A percentile compares a stretch with the other conserved stretches of the same genome.
phyloP scores from a whole-genome alignment of 2,113 vertebrate species.

The Sialia sialis region DNA sequence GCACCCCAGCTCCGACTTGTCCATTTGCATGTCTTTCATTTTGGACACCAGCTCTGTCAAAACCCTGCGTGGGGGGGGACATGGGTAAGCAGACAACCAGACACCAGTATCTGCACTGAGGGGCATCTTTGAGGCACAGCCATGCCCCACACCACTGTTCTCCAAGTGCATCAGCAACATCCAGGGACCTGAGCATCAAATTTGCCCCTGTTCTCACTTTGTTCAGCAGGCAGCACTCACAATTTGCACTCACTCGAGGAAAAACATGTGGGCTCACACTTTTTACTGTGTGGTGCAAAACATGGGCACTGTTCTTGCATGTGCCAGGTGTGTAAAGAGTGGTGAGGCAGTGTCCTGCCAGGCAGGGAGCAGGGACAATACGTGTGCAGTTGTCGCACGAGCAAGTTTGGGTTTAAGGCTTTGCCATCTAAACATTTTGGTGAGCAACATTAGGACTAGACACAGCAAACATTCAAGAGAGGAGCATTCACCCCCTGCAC shows the following conservation, averaged over 20 bases:
- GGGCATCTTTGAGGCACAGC: not conserved
- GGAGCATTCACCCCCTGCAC: not conserved
- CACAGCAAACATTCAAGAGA: not conserved
- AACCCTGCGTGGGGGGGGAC: constrained; percentile 72
- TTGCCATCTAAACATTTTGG: not conserved
- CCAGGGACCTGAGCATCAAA: not conserved
- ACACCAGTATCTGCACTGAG: not conserved
- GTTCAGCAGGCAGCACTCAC: not conserved
- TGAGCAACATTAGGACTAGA: not conserved
- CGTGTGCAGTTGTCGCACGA: rapidly evolving
- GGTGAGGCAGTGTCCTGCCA: not conserved
- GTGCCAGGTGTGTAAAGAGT: not conserved
- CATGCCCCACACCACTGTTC: not conserved
- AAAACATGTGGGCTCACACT: not conserved
- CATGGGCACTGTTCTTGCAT: not conserved
- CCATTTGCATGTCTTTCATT: constrained; percentile 99
- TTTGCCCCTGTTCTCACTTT: not conserved
- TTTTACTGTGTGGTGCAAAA: not conserved
- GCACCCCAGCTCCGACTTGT: constrained; percentile 93
- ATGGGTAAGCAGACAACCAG: not conserved
- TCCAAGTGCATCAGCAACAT: not conserved
- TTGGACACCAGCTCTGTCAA: constrained; percentile 95
- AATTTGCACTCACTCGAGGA: not conserved
- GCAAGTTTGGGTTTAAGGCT: not conserved
- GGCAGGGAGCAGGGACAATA: not conserved